Conservation (phyloP, 2,113 vertebrate species). For the Pachypanchax playfairii region DNA sequence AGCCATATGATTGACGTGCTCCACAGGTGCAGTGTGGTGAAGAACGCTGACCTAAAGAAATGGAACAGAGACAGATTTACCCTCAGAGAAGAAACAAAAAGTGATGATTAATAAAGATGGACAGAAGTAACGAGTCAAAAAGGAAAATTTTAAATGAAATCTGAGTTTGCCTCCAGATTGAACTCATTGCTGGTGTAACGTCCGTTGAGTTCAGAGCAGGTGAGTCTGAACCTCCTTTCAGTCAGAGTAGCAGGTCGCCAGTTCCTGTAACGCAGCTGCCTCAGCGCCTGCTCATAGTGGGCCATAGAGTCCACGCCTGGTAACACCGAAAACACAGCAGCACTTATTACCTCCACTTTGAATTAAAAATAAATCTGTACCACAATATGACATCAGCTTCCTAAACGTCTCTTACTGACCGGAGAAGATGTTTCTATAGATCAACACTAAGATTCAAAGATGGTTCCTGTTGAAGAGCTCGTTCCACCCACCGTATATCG, state of each 20-base stretch:
- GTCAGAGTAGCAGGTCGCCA: slow-evolving; percentile 79
- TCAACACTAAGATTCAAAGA: background rate
- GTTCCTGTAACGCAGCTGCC: slow-evolving; percentile 88
- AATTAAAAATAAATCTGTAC: no score
- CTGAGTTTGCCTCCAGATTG: slow-evolving; percentile 84
- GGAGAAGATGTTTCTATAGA: slow-evolving; percentile 8
- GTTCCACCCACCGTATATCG: slow-evolving; percentile 86
- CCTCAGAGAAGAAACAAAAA: background rate
- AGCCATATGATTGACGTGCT: slow-evolving; percentile 88
- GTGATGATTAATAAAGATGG: no score
- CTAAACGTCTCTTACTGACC: slow-evolving; percentile 8
- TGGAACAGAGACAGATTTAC: background rate
- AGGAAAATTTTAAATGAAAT: background rate
- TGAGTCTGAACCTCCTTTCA: slow-evolving; percentile 87
- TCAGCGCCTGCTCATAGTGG: slow-evolving; percentile 90
- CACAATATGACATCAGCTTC: background rate
- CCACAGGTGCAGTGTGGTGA: slow-evolving; percentile 83
- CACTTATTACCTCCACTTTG: background rate
- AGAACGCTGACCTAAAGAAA: slow-evolving; percentile 87
- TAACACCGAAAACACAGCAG: background rate
- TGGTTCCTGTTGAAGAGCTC: background rate
- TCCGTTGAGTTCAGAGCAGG: slow-evolving; percentile 95
- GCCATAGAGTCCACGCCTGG: slow-evolving; percentile 93
- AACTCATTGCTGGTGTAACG: slow-evolving; percentile 96
- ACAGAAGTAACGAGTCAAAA: background rate